Evolutionary conservation across 2,113 vertebrate genomes (phyloP).

Genomic region (Phocoena sinus): DNA sequence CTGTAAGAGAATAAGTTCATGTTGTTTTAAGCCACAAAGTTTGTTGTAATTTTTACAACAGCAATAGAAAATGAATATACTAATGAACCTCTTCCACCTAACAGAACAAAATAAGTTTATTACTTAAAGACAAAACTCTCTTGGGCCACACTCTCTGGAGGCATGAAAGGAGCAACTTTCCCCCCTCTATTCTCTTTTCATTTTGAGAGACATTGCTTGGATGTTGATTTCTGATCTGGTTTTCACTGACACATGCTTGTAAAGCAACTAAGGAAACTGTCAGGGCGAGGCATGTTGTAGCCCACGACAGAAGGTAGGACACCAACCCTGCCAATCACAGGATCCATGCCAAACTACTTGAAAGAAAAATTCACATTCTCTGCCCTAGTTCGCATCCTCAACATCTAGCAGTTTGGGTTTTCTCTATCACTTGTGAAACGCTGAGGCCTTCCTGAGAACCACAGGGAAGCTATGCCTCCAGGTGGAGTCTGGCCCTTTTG

Average conservation of each 20-base stretch:
- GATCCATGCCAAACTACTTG: background rate
- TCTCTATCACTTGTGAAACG: background rate
- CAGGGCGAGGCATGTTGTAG: background rate
- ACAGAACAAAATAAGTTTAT: background rate
- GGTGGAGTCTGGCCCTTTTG: background rate
- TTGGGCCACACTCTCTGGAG: background rate
- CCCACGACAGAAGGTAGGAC: background rate
- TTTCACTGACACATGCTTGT: background rate
- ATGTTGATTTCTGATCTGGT: background rate
- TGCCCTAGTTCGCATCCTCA: background rate
- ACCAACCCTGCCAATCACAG: background rate
- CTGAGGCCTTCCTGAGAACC: background rate
- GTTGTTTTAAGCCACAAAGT: background rate
- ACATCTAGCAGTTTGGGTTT: background rate
- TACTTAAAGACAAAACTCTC: background rate
- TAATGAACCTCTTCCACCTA: background rate
- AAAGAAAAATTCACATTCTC: background rate
- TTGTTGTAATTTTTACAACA: background rate
- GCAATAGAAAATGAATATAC: background rate
- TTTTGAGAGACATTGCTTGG: background rate
- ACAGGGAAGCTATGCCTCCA: background rate
- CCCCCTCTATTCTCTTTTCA: background rate
- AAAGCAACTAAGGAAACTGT: background rate
- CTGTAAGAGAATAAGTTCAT: background rate
- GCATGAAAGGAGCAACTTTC: background rate